Conservation (phyloP, 2,113 vertebrate species). For the Rattus rattus region DNA sequence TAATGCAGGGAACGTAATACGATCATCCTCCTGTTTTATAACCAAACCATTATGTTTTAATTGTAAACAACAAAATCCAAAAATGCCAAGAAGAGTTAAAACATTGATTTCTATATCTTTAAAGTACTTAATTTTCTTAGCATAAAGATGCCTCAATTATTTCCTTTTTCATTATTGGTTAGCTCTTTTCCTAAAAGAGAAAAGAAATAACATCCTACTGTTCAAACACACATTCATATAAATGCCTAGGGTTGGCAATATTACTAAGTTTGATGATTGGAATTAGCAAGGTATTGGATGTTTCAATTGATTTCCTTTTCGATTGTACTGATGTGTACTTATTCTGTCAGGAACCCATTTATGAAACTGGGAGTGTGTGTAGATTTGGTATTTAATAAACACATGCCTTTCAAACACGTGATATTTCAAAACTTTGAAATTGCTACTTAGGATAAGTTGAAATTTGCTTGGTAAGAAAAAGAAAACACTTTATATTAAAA, state of each 20-base stretch:
- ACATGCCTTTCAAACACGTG: background rate
- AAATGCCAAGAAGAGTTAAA: background rate
- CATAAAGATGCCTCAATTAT: background rate
- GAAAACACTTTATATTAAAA: background rate
- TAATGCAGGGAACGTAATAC: background rate
- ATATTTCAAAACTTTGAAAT: background rate
- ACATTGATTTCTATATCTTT: background rate
- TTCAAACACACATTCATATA: background rate
- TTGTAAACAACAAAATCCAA: background rate
- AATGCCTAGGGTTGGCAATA: background rate
- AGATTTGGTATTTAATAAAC: background rate
- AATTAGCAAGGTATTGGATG: background rate
- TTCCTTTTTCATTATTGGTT: background rate
- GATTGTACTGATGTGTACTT: background rate
- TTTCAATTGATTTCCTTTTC: background rate
- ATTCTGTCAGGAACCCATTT: background rate
- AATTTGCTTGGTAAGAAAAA: background rate
- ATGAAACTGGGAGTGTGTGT: background rate
- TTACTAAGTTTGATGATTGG: background rate
- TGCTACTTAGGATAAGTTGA: background rate
- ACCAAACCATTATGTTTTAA: background rate
- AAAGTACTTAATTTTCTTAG: background rate
- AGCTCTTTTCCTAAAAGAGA: background rate
- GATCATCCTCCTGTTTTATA: background rate
- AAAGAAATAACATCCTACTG: background rate